Base-by-base conservation (phyloP, 2,113 vertebrate species). In the Ciconia stormi region DNA sequence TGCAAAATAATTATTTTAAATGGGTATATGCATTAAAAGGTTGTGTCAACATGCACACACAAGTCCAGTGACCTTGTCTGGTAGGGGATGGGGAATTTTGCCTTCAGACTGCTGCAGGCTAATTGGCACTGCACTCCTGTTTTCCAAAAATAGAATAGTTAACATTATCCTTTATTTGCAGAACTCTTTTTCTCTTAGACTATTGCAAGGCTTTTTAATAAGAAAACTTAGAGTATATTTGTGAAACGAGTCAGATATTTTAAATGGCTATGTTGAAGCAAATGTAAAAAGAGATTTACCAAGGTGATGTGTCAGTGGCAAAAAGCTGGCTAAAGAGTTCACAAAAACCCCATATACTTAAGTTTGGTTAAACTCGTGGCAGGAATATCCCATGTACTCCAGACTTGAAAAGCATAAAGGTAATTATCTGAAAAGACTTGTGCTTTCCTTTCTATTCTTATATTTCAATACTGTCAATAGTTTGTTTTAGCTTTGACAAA, bases 1-100 rank as follows among this genome's bases (percentile, higher is more conserved):
- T 40, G 30, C n/a, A 93, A 91, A 87, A 76, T 79, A 91, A 85
- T 92, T 90, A 73, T 58, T 95, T 89, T 73, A 91, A 85, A 94
- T 90, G 53, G 7, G 3, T 73, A 42, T 82, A 36, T 86, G 78
- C 46, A 44, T 82, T 85, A 85, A 78, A 94, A 89, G n/a, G n/a
- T 91, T 88, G 53, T 95, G 81, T 87, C 87, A 94, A 79, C 42
- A 58, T 20, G n/a, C 53, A 82, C 47, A 55, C 50, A 40, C 23
- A 73, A 38, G 42, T 77, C 19, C 34, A 77, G 32, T 88, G 91
- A 96, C 87, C 74, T 93, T 96, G 62, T 23, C 69, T 91, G 49
- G 40, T 73, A 66, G 42, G 27, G 40, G 16, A 89, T 71, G 47
- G 69, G 76, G 73, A 88, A 61, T 91, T 93, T 93, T 34, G 5